Evolutionary conservation across 1,140 invertebrate species (phyloP).

Genomic region (Agraylea sexmaculata): DNA sequence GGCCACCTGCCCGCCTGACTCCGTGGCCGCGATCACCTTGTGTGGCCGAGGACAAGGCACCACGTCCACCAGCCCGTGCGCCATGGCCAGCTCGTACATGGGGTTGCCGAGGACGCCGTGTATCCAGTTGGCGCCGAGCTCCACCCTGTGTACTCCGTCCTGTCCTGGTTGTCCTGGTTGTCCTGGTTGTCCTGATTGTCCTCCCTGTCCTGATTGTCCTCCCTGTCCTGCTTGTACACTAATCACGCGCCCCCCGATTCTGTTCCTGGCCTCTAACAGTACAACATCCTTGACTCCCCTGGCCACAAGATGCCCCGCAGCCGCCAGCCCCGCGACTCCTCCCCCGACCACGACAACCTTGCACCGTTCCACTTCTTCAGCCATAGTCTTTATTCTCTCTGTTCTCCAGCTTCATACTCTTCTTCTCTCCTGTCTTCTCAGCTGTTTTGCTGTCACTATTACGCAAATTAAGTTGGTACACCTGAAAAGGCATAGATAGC

Average conservation of each 20-base stretch:
- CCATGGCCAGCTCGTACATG: conserved; percentile 77
- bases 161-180: no score
- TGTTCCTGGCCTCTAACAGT: conserved; percentile 66
- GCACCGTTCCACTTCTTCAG: no score
- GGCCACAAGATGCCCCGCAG: conserved; percentile 71
- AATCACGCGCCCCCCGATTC: conserved; percentile 70
- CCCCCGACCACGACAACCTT: no score
- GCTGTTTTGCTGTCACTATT: no score
- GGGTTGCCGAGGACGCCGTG: conserved; percentile 78
- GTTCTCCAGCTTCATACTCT: no score
- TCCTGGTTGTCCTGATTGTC: no score
- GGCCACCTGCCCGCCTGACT: conserved; percentile 74
- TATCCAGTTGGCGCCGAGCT: conserved; percentile 88
- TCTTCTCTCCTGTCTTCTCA: no score
- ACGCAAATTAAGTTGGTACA: no score
- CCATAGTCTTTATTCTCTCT: no score
- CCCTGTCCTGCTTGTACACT: no score
- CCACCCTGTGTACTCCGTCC: conserved; percentile 58
- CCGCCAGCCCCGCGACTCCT: conserved; percentile 75
- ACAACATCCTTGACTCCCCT: conserved; percentile 68
- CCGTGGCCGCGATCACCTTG: conserved; percentile 74
- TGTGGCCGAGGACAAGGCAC: conserved; percentile 72
- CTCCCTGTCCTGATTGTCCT: no score
- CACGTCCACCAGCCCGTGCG: conserved; percentile 70
- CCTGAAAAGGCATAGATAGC: no score